Conservation (phyloP, 2,113 vertebrate species). For the Gobiocypris rarus region DNA sequence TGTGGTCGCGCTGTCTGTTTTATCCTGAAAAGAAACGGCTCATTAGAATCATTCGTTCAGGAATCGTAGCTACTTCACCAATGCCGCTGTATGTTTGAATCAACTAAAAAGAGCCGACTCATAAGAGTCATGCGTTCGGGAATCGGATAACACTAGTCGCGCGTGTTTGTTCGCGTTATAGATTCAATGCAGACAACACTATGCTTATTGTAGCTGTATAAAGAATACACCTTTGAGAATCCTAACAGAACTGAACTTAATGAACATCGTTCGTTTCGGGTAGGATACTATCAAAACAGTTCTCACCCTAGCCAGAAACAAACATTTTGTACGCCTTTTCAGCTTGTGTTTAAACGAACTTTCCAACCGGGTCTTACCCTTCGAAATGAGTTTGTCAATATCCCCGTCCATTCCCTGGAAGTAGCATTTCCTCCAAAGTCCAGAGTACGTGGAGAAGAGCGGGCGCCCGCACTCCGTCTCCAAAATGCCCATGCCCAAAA, state of each 20-base stretch:
- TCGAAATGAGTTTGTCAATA: constrained; percentile 84
- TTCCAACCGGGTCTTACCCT: constrained; percentile 66
- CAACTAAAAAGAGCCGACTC: neutral
- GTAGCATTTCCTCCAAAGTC: constrained; percentile 89
- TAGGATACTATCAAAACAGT: neutral
- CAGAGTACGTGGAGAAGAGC: constrained; percentile 83
- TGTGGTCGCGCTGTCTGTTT: neutral
- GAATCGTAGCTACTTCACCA: neutral
- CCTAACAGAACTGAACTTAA: neutral
- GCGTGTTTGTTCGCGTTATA: neutral
- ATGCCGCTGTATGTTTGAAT: neutral
- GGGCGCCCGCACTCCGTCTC: constrained; percentile 86
- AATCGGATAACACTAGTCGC: neutral
- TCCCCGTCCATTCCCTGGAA: constrained; percentile 80
- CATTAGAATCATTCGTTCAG: neutral
- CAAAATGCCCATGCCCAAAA: constrained; percentile 85
- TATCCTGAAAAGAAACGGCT: neutral
- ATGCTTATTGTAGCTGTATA: neutral
- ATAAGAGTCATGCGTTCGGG: neutral
- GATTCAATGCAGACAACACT: constrained; percentile 13
- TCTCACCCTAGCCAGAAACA: neutral
- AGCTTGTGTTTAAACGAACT: neutral
- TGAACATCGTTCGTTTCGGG: neutral
- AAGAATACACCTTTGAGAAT: neutral
- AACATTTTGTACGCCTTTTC: neutral